phyloP scores from a whole-genome alignment of 2,797 vertebrate genomes.

The Poliocrania exsul region DNA sequence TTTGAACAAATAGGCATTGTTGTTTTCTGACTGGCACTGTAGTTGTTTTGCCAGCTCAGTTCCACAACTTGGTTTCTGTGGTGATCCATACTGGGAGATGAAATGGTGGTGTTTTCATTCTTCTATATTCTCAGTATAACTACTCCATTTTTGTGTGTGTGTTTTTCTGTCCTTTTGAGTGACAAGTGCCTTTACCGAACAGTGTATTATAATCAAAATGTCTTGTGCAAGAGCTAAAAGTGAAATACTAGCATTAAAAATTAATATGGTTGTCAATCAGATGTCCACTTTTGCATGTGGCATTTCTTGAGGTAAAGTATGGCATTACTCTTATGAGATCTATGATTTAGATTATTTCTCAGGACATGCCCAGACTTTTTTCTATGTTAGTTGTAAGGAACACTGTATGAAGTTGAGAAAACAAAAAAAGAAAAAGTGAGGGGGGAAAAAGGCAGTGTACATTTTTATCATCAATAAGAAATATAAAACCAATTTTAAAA shows the following conservation, averaged over 20 bases:
- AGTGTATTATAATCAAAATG: conserved; percentile 69
- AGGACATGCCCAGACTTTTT: not conserved
- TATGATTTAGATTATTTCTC: conserved; percentile 36
- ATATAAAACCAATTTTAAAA: not conserved
- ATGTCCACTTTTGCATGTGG: conserved; percentile 60
- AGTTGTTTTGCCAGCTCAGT: not conserved
- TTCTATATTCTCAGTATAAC: not conserved
- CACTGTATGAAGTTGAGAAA: not conserved
- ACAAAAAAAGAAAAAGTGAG: not conserved
- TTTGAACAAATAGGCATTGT: not conserved
- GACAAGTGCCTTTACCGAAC: conserved; percentile 69
- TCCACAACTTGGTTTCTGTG: not conserved
- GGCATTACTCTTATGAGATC: conserved; percentile 31
- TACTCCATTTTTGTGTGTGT: conserved; percentile 36
- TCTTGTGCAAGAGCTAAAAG: conserved; percentile 31
- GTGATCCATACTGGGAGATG: not conserved
- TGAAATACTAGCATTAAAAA: conserved; percentile 50
- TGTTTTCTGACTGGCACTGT: not conserved
- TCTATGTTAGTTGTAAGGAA: not conserved
- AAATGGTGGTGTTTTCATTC: not conserved
- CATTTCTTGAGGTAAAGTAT: conserved; percentile 29
- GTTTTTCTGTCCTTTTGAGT: conserved; percentile 60
- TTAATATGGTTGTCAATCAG: conserved; percentile 62
- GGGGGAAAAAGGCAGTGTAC: not conserved
- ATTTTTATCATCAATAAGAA: not conserved